Percentiles rank a stretch among this genome's conserved stretches.
These are phyloP conservation scores for Platyrinchus mystaceus DNA, from an alignment of 2,797 vertebrate genomes.

Conservation along the genomic window DNA sequence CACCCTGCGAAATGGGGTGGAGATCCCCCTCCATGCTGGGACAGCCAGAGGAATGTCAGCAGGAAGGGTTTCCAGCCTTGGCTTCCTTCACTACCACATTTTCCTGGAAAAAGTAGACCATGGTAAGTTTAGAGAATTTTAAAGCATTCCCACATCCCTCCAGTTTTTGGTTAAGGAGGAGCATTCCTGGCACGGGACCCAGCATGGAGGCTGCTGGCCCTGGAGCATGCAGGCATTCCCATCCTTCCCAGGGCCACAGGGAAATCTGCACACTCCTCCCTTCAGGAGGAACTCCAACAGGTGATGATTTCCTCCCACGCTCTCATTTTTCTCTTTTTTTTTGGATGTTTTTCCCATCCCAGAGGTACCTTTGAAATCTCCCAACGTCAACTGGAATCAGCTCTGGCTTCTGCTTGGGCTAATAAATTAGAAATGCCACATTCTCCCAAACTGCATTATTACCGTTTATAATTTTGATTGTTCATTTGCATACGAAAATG, in stretches of 20 bases:
- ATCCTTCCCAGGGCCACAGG: neutral
- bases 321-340: neutral
- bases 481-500: conserved; percentile 99
- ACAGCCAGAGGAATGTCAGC: accelerated
- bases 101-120: neutral
- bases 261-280: neutral
- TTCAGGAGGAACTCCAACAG: neutral
- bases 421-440: conserved; percentile 91
- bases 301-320: neutral
- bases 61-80: accelerated
- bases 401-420: conserved; percentile 78
- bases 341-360: conserved; percentile 25
- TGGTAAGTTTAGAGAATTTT: accelerated
- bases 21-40: accelerated
- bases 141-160: neutral
- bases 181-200: accelerated
- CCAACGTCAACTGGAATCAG: conserved; percentile 80
- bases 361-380: conserved; percentile 71
- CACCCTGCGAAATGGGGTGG: accelerated
- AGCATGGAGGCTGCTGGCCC: accelerated
- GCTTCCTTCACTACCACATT: neutral
- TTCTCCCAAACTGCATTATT: conserved; percentile 92
- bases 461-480: conserved; percentile 98
- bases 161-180: neutral
- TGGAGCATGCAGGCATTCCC: accelerated